phyloP scores from a whole-genome alignment of 2,113 vertebrate species.

The Cathartes aura region DNA sequence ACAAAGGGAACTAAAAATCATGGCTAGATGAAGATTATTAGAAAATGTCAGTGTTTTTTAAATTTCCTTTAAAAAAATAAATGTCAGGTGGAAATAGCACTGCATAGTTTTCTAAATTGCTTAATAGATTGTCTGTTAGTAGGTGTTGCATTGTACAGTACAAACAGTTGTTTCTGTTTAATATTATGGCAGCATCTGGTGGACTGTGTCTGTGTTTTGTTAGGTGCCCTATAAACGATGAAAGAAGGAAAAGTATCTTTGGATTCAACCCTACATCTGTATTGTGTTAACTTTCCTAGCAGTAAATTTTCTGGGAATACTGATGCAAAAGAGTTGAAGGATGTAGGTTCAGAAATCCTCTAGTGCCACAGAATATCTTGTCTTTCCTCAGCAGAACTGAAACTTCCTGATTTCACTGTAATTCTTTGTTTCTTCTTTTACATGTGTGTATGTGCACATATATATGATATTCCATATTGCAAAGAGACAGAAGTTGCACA shows the following conservation, averaged over 20 bases:
- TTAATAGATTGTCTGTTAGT: background rate
- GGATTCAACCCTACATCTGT: background rate
- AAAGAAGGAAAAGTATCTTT: background rate
- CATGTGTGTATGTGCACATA: fast-evolving
- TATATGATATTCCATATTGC: background rate
- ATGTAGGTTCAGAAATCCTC: background rate
- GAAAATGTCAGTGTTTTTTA: background rate
- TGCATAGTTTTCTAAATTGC: background rate
- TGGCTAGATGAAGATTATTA: background rate
- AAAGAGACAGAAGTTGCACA: background rate
- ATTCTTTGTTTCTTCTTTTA: background rate
- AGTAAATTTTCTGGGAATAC: background rate
- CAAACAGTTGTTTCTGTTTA: background rate
- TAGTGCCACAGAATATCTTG: background rate
- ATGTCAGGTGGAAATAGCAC: background rate
- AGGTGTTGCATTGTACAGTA: background rate
- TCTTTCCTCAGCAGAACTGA: background rate
- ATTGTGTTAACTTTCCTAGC: background rate
- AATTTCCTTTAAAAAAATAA: background rate
- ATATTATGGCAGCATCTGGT: background rate
- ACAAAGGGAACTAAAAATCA: background rate
- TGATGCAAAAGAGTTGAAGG: background rate
- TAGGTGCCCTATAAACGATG: background rate
- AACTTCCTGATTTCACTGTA: background rate
- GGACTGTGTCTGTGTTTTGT: background rate